Base-by-base conservation (phyloP, 2,888 invertebrate species). In the Charanyca ferruginea region DNA sequence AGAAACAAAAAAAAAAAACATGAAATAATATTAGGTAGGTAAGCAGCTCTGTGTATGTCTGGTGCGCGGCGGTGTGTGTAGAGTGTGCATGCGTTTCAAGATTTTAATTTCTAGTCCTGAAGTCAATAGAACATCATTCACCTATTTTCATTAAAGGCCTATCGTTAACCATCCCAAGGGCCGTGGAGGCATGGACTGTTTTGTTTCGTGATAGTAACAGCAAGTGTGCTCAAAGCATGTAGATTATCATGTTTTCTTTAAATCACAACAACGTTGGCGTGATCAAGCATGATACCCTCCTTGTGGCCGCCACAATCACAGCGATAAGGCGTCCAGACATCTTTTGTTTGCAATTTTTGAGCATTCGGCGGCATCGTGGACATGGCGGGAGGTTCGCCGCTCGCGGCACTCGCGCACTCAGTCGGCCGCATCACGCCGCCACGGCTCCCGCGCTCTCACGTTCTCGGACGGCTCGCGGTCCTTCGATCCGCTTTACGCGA, bases 291-390 rank as follows among this genome's bases (percentile, higher is more conserved):
- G 73, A 83, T 85, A 80, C 66, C 76, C 79, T 79, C 65, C 54
- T 66, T 55, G 53, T 47, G 59, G 45, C 42, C 51, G 48, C 59
- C 77, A 65, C 78, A 75, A 80, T 77, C 75, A 69, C 57, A 25
- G 65, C 70, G 86, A 88, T 88, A 86, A 85, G 76, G 68, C 75
- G 75, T 79, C 76, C 81, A 84, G 83, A 77, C 79, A 74, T 75
- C 73, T 84, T 86, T 87, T 87, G 87, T 89, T 89, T 88, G 85
- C 83, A 79, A 86, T 89, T 87, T 84, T 85, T 71, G 81, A 85
- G 64, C 87, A 87, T 80, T 87, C 81, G 75, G 55, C 65, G 75
- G 77, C 58, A 71, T 77, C 86, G 85, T 87, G 87, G 64, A 77
- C 65, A 73, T 77, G 71, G 81, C 77, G 80, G 79, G 85, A 85